Evolutionary conservation across 2,888 invertebrate species (phyloP).

Genomic region (Dysmachus trigonus): DNA sequence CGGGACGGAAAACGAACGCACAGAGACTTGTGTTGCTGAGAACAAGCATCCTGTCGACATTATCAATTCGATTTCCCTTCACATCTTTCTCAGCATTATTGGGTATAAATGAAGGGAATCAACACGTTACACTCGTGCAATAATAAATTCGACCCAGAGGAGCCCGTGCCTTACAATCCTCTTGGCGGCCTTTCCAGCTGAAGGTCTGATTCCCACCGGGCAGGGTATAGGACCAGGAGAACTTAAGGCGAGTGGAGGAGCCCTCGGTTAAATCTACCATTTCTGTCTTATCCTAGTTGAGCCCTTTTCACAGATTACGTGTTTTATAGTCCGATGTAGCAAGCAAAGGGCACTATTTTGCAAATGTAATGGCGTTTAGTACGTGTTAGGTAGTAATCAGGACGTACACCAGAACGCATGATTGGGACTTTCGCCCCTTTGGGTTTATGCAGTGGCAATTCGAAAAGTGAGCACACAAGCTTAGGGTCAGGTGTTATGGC

Average conservation of each 20-base stretch:
- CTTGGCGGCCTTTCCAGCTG: background rate
- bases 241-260: background rate
- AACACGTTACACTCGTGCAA: conserved; percentile 39
- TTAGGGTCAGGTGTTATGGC: background rate
- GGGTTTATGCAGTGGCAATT: background rate
- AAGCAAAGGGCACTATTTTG: conserved; percentile 21
- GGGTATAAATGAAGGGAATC: conserved; percentile 42
- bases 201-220: background rate
- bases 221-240: background rate
- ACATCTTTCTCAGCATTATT: conserved; percentile 30
- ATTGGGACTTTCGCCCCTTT: background rate
- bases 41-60: conserved; percentile 38
- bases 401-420: background rate
- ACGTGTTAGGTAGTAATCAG: background rate
- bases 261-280: conserved; percentile 25
- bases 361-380: conserved; percentile 16
- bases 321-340: conserved; percentile 14
- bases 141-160: conserved; percentile 33
- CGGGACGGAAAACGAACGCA: background rate
- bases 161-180: background rate
- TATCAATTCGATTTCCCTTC: conserved; percentile 43
- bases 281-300: conserved; percentile 16
- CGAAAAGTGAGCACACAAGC: background rate
- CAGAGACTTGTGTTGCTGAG: conserved; percentile 22
- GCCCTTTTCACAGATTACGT: conserved; percentile 26